Base-by-base conservation (phyloP, 2,888 invertebrate genomes). In the Coleophora flavipennella region DNA sequence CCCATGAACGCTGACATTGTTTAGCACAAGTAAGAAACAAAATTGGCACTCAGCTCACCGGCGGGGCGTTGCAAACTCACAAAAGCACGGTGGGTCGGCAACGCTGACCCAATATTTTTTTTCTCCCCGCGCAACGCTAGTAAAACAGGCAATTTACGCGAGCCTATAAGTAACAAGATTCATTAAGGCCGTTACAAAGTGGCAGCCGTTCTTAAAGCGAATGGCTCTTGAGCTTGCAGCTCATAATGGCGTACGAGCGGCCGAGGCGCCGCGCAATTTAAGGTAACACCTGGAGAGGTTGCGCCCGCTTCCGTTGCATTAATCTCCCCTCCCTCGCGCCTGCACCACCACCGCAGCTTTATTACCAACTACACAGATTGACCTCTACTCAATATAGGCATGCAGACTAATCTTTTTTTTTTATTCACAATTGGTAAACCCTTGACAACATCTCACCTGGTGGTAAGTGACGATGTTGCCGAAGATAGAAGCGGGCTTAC, bases 121-220 rank as follows among this genome's bases (percentile, higher is more conserved):
- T 44, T 40, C 32, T 57, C 57, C 59, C 57, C 54, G 49, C 54
- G 55, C 55, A 57, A 62, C 66, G 69, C 72, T 72, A 71, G 73
- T 72, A 69, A 79, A 78, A 73, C 77, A 67, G 78, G 80, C 72
- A 79, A 84, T 83, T 83, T 79, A 74, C 74, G 74, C 67, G 66
- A 70, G 75, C 79, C 79, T 81, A 80, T 81, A 80, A 84, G 83
- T 81, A 83, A 81, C 81, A 73, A 79, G 80, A 81, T 84, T 84
- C 80, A 83, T 84, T 84, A 84, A 78, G 72, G 73, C 68, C 65
- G 78, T 81, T 81, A 83, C 83, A 83, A 81, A 84, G 83, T 84
- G 75, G 79, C 76, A 62, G 72, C 68, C 78, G 79, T 79, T 81
- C 83, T 83, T 83, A 79, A 79, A 83, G 80, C 78, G 81, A 83